phyloP scores from a whole-genome alignment of 1,140 invertebrate species.

The Bombus turneri region DNA sequence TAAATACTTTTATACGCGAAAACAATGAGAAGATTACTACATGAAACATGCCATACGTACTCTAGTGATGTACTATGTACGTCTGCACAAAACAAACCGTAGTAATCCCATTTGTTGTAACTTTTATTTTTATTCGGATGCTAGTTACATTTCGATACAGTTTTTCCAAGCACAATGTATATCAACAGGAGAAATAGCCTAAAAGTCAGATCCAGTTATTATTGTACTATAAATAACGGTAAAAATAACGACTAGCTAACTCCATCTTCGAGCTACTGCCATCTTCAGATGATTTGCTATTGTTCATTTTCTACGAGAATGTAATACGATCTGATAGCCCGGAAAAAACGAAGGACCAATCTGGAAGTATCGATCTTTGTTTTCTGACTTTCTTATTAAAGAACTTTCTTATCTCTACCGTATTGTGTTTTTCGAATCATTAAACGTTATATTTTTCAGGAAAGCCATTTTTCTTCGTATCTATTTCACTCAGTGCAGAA shows the following conservation, averaged over 20 bases:
- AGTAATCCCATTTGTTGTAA: neutral
- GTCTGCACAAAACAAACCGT: too few species aligned
- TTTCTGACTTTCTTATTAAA: neutral
- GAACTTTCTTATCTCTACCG: too few species aligned
- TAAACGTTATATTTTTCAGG: too few species aligned
- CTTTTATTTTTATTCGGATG: neutral
- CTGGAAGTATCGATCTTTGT: slow-evolving; percentile 1
- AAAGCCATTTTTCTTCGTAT: too few species aligned
- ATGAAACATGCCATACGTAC: neutral
- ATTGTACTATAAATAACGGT: neutral
- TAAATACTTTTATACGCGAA: neutral
- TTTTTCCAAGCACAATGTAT: neutral
- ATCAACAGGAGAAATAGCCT: neutral
- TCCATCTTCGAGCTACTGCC: neutral
- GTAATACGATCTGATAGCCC: neutral
- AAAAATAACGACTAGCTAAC: neutral
- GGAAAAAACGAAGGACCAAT: neutral
- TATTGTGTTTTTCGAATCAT: too few species aligned
- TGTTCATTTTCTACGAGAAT: neutral
- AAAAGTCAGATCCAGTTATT: neutral
- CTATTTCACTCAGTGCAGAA: too few species aligned
- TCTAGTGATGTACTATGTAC: too few species aligned
- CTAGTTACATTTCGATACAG: neutral
- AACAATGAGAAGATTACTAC: neutral
- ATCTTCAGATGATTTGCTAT: neutral